These are phyloP conservation scores for Bradysia coprophila DNA, from an alignment of 1,140 invertebrate species.

Conservation along the genomic window DNA sequence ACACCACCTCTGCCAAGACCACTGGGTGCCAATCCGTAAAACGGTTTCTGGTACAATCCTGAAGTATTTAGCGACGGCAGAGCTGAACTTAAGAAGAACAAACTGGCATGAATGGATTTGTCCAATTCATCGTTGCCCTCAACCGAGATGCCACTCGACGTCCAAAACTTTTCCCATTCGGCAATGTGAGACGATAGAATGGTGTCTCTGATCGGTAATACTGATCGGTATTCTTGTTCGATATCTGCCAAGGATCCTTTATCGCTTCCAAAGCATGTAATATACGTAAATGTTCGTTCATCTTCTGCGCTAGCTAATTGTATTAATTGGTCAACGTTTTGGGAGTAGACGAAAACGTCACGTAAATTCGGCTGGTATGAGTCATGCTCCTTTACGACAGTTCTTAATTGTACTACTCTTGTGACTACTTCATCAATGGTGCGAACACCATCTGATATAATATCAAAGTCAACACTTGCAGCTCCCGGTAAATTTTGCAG, in stretches of 20 bases:
- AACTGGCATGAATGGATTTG: neutral
- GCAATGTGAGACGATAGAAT: neutral
- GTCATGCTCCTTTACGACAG: neutral
- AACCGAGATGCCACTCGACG: neutral
- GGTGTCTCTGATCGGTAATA: neutral
- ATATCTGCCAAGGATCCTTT: neutral
- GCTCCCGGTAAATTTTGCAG: neutral
- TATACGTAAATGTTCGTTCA: neutral
- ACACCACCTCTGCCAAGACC: slow-evolving; percentile 29
- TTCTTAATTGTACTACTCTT: neutral
- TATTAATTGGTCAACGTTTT: neutral
- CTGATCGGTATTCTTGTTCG: neutral
- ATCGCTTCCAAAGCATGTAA: neutral
- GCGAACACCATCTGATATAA: neutral
- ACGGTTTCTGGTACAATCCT: neutral
- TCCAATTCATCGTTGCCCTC: neutral
- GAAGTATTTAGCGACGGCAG: neutral
- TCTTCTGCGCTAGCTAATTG: neutral
- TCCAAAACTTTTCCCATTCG: slow-evolving; percentile 1
- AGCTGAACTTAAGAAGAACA: neutral
- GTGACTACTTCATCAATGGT: neutral
- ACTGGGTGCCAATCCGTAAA: slow-evolving; percentile 31
- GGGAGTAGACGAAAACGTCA: neutral
- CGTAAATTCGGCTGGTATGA: neutral
- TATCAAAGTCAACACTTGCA: neutral